phyloP scores from a whole-genome alignment of 2,113 vertebrate species.

The Tupaia tana region DNA sequence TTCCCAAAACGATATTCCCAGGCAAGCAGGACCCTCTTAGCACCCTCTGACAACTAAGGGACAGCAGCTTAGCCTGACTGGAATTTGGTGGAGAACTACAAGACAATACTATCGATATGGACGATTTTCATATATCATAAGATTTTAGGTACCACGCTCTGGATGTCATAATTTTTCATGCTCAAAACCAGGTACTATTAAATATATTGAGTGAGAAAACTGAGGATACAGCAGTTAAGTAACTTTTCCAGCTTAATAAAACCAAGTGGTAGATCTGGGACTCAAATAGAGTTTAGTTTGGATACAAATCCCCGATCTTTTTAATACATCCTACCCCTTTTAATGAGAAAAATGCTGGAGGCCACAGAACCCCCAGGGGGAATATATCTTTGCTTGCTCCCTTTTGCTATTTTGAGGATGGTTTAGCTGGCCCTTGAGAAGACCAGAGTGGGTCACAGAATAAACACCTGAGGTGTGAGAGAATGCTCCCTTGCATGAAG shows the following conservation, averaged over 20 bases:
- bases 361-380: not conserved
- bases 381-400: not conserved
- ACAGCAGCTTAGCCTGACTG: not conserved
- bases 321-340: not conserved
- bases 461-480: conserved; percentile 56
- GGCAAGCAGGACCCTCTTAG: not conserved
- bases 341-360: not conserved
- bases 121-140: not conserved
- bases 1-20: not conserved
- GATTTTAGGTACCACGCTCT: not conserved
- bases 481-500: conserved; percentile 59
- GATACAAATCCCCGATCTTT: not conserved
- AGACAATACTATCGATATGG: not conserved
- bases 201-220: not conserved
- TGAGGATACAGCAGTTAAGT: not conserved
- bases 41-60: not conserved
- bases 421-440: not conserved
- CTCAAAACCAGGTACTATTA: not conserved
- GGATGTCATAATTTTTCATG: not conserved
- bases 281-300: not conserved
- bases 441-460: not conserved
- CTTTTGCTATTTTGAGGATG: not conserved
- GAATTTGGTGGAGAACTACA: not conserved
- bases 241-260: not conserved
- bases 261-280: not conserved